Evolutionary conservation across 2,797 vertebrate species (phyloP), one percentile per base, ranked within the genome.

Genomic region (Geotrypetes seraphini): DNA sequence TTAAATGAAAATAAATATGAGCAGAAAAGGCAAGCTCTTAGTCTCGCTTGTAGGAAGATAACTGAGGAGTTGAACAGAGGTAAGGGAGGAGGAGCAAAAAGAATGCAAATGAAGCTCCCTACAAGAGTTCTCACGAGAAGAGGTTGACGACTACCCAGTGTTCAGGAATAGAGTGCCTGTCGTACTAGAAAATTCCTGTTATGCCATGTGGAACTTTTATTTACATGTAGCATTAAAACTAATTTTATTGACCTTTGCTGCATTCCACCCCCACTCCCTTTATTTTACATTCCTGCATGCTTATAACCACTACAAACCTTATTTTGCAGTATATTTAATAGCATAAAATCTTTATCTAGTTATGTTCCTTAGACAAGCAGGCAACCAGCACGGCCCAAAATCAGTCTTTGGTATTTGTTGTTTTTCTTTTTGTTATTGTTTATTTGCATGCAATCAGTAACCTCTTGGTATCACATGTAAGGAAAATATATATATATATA

Each of bases 301-400:
- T 52, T 22, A 32, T 54, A 16, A 45, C 13, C 32, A 57, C 63
- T 51, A 50, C 46, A 43, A 30, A 29, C 17, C 60, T 10, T 49
- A 34, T 42, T 68, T 68, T 7, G 43, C 56, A 28, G 19, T 50
- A 64, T 66, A 63, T 52, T 28, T 23, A 28, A 58, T 81, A 75
- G 73, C 53, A 53, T 66, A 81, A 78, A 83, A 70, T 79, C 85
- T 86, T 75, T 73, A 81, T 73, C 76, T 87, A 81, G 79, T 79
- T 69, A 75, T 82, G 80, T 91, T 89, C 79, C 81, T 80, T 85
- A 91, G 92, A 96, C 94, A 97, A 96, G 92, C 94, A 97, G 92
- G 94, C 94, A 97, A 96, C 91, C 92, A 96, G 92, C 78, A 68
- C 91, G 92, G 84, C 85, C 85, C 88, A 75, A 84, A 79, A 66